phyloP scores from a whole-genome alignment of 2,797 vertebrate genomes.

The Kryptopterus vitreolus region DNA sequence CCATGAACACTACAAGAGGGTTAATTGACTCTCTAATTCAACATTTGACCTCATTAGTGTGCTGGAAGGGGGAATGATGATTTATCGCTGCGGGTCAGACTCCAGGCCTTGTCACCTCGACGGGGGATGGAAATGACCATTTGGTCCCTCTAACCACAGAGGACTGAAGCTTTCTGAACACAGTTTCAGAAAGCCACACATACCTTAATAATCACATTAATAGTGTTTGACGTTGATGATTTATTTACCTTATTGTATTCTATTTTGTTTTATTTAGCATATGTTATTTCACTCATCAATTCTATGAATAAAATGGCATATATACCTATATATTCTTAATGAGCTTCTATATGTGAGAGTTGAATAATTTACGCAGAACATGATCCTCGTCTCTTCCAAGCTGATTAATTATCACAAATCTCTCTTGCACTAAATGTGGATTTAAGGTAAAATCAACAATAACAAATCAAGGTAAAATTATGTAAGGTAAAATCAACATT shows the following conservation, averaged over 20 bases:
- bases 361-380: slow-evolving; percentile 1
- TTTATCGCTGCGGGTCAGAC: slow-evolving; percentile 60
- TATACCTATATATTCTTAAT: neutral
- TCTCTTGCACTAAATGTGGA: no score
- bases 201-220: neutral
- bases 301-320: neutral
- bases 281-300: neutral
- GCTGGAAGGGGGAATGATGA: slow-evolving; percentile 53
- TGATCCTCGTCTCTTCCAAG: neutral
- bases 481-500: neutral
- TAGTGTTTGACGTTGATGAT: neutral
- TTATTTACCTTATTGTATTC: neutral
- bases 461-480: neutral
- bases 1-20: slow-evolving; percentile 34
- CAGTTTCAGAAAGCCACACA: neutral
- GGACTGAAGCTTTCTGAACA: slow-evolving; percentile 7
- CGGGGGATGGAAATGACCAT: slow-evolving; percentile 44
- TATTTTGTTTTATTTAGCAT: neutral
- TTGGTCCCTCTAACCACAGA: slow-evolving; percentile 39
- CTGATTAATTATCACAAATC: neutral
- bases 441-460: neutral
- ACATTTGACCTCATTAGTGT: slow-evolving; percentile 74
- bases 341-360: neutral
- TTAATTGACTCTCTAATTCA: slow-evolving; percentile 69
- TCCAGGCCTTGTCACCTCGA: slow-evolving; percentile 47